Base-by-base conservation (phyloP, 2,797 vertebrate genomes). In the Melanotaenia trifasciata region DNA sequence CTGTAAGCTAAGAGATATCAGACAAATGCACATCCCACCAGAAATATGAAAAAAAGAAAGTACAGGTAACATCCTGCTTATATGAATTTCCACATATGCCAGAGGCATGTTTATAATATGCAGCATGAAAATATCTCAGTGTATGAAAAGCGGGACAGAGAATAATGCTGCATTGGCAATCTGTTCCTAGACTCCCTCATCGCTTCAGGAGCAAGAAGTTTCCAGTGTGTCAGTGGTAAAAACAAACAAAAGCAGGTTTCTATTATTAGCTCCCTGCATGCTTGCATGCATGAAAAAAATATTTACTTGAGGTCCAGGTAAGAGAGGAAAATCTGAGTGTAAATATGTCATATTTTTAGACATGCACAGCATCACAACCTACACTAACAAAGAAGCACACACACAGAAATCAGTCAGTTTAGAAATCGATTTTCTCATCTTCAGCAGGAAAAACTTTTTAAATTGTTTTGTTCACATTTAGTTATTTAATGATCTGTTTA, bases 91-190 rank as follows among this genome's bases (percentile, higher is more conserved):
- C 80, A 68, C 80, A 84, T 73, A 73, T 70, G 68, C 74, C 76
- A 30, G 65, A 61, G 54, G 69, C 78, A 71, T 74, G 62, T 84
- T 86, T 80, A 68, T 71, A 85, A 84, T 74, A 81, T 33, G 51
- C 70, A 61, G 63, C 56, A 47, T 85, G 80, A 81, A 85, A 89
- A 90, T 84, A 90, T 65, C 79, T 85, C 66, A 56, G 53, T n/a
- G 64, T 73, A 72, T 74, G 66, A 83, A 84, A 88, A 76, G 50
- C 76, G 72, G 78, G 84, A 85, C 77, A 87, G 83, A 87, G 68
- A 80, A 90, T 81, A 81, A 33, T 91, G 87, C 90, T 85, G 86
- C 72, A 70, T 66, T 60, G 62, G 84, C 83, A 84, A 71, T 76
- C 67, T 76, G 61, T 61, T 87, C 69, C 58, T 60, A 56, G 75